These are phyloP conservation scores for Nothobranchius kuhntae DNA, from an alignment of 2,113 vertebrate genomes.

Conservation along the genomic window DNA sequence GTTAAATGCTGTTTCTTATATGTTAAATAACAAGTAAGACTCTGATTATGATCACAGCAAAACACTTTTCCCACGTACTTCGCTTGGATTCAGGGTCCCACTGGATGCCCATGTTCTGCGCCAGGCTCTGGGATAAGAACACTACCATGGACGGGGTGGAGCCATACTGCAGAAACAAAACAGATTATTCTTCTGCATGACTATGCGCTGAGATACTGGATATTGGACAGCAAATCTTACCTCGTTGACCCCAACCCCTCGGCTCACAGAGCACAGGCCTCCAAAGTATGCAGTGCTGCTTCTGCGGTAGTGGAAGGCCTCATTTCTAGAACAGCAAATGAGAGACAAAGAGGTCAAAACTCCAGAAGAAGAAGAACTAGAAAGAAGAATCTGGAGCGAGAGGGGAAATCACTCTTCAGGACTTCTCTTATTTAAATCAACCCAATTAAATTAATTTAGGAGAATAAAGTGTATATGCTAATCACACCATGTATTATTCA, in stretches of 20 bases:
- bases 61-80: slow-evolving; percentile 83
- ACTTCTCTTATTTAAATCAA: background rate
- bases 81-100: slow-evolving; percentile 92
- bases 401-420: no score
- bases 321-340: slow-evolving; percentile 78
- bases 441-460: background rate
- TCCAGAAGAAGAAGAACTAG: background rate
- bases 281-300: slow-evolving; percentile 94
- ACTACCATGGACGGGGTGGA: slow-evolving; percentile 86
- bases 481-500: background rate
- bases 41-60: no score
- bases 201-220: background rate
- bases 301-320: slow-evolving; percentile 93
- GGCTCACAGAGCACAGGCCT: slow-evolving; percentile 89
- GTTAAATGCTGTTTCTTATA: no score
- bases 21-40: no score
- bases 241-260: slow-evolving; percentile 97
- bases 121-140: slow-evolving; percentile 91
- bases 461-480: background rate
- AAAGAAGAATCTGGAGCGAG: no score
- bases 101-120: slow-evolving; percentile 96
- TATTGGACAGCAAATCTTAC: slow-evolving; percentile 74
- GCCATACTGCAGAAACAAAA: slow-evolving; percentile 84
- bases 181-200: slow-evolving; percentile 22
- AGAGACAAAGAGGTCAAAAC: slow-evolving; percentile 8